phyloP scores from a whole-genome alignment of 2,888 invertebrate genomes.

The Torymus auratus region DNA sequence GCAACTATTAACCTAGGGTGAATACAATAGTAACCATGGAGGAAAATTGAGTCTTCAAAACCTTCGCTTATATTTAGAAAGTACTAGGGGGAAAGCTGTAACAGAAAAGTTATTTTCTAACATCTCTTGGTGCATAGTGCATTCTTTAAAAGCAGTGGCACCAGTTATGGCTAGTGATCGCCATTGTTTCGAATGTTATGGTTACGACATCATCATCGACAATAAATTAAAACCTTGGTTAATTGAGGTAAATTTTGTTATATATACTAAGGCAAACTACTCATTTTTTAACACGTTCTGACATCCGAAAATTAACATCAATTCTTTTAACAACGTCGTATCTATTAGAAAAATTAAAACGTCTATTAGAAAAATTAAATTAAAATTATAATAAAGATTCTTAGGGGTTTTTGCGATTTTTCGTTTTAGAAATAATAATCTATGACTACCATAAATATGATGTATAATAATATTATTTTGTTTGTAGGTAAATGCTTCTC shows the following conservation, averaged over 20 bases:
- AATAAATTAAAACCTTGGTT: constrained; percentile 91
- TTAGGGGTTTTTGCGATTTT: no score
- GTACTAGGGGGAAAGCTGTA: constrained; percentile 91
- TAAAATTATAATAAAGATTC: no score
- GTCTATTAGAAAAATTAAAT: no score
- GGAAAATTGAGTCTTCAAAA: constrained; percentile 97
- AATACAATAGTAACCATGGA: constrained; percentile 95
- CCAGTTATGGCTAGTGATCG: constrained; percentile 95
- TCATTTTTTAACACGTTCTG: no score
- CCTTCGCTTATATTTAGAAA: constrained; percentile 91
- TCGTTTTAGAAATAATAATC: no score
- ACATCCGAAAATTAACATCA: no score
- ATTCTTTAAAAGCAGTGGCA: constrained; percentile 94
- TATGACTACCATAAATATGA: no score
- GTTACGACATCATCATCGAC: constrained; percentile 97
- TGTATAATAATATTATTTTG: background rate
- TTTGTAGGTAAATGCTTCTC: constrained; percentile 92
- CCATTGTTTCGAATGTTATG: constrained; percentile 96
- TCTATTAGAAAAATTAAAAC: no score
- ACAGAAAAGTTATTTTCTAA: constrained; percentile 93
- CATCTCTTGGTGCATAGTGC: constrained; percentile 93
- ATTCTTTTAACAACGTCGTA: no score
- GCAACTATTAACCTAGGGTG: constrained; percentile 80
- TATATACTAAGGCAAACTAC: no score
- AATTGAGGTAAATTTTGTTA: constrained; percentile 65